A percentile compares a stretch with the other conserved stretches of the same genome.
Conservation (phyloP, 2,113 vertebrate species). For the Anarrhichthys ocellatus region DNA sequence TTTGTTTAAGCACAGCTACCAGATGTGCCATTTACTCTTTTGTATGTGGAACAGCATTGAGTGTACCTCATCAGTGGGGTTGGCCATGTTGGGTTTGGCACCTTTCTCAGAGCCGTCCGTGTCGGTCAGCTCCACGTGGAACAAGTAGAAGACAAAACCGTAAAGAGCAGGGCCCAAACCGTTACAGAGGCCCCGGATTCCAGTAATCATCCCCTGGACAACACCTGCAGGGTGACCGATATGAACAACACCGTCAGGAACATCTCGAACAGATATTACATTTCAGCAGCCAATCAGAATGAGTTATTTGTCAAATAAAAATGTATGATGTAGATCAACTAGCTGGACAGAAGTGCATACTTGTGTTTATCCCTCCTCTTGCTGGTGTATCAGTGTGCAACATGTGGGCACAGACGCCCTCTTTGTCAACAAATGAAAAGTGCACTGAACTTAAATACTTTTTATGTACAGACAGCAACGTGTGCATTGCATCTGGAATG, state of each 20-base stretch:
- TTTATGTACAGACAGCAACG: not conserved
- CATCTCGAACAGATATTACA: not conserved
- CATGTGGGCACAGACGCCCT: not conserved
- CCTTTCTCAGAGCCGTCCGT: constrained; percentile 85
- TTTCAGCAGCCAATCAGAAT: not conserved
- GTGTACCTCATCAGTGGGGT: constrained; percentile 91
- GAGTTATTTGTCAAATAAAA: not conserved
- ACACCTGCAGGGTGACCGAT: constrained; percentile 81
- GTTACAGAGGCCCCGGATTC: constrained; percentile 91
- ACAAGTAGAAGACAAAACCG: constrained; percentile 92
- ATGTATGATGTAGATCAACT: not conserved
- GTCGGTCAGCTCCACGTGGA: constrained; percentile 90
- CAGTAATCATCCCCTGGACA: constrained; percentile 94
- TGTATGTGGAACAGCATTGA: not conserved
- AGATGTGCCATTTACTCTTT: not conserved
- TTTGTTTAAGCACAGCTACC: not conserved
- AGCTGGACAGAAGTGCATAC: not conserved
- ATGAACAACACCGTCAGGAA: not conserved
- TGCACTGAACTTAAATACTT: not conserved
- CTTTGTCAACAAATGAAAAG: not conserved
- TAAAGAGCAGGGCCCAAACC: constrained; percentile 90
- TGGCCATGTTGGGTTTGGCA: constrained; percentile 89
- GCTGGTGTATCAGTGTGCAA: not conserved
- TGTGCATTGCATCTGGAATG: not conserved
- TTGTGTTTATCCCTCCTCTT: not conserved